Conservation (phyloP, 1,140 invertebrate species). For the Saccostrea cuccullata region DNA sequence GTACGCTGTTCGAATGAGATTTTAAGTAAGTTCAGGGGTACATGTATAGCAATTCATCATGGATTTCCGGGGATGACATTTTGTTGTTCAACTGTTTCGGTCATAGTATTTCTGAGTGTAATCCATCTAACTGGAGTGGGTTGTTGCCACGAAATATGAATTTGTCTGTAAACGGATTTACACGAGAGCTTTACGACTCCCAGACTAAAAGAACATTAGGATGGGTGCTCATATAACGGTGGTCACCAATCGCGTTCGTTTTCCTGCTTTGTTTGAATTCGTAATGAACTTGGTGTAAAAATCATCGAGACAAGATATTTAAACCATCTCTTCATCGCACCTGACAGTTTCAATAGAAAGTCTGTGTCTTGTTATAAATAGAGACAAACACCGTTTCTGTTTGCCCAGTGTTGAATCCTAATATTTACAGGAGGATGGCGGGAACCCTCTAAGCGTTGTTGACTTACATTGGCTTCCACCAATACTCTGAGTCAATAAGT, state of each 20-base stretch:
- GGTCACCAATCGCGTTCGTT: background rate
- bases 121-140: conserved; percentile 9
- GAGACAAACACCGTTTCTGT: conserved; percentile 35
- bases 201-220: background rate
- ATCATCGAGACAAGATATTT: conserved; percentile 29
- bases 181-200: background rate
- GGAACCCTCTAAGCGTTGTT: conserved; percentile 48
- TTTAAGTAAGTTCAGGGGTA: background rate
- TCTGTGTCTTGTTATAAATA: conserved; percentile 26
- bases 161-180: conserved; percentile 5
- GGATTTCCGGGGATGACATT: background rate
- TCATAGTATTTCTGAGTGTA: conserved; percentile 20
- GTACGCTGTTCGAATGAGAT: background rate
- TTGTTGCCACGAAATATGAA: conserved; percentile 29
- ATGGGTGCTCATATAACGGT: background rate
- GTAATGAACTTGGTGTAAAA: conserved; percentile 11
- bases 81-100: conserved; percentile 1
- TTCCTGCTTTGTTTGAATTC: background rate
- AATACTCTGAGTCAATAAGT: conserved; percentile 58
- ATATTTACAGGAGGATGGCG: conserved; percentile 51
- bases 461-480: conserved; percentile 58
- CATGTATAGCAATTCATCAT: conserved; percentile 2
- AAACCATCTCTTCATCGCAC: conserved; percentile 3
- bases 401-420: conserved; percentile 46
- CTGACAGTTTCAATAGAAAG: conserved; percentile 7